Evolutionary conservation across 2,797 vertebrate species (phyloP), one percentile per base, ranked within the genome.

Genomic region (Adrianichthys oophorus): DNA sequence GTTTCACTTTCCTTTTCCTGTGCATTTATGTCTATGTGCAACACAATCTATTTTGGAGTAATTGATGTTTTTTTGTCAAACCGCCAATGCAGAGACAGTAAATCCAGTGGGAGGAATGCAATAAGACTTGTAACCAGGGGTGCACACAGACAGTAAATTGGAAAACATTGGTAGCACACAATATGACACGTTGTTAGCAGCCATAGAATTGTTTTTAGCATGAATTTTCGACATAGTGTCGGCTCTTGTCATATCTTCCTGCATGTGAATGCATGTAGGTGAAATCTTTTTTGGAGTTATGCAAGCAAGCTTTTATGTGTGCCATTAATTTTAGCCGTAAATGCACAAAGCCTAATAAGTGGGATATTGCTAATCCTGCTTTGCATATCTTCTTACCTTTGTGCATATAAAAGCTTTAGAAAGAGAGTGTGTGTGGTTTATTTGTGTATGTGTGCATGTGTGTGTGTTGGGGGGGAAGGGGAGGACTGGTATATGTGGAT

Each of bases 81-180:
- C 45, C 48, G 59, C 32, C 43, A 23, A 68, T 41, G 49, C 42
- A 29, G 49, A 71, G 68, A 64, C 61, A 16, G 52, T 46, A 43
- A 73, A 72, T 73, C 67, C 68, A 65, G 56, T 57, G 66, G 47
- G 71, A 69, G 70, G 46, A 52, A 41, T 52, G 62, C 62, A 70
- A 80, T 43, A 56, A 63, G 47, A 74, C 46, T 50, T 54, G 18
- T 46, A 70, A 62, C 73, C 59, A 18, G 4, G 57, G 48, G 69
- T 64, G 43, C 52, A 57, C 48, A 59, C 19, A 1, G 66, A 43
- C 29, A 43, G 66, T 69, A 76, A 63, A 68, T 68, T 60, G 50
- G 46, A 51, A 65, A 78, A 62, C 62, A 59, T 48, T 41, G 40
- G 16, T 40, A 47, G 59, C 46, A 60, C 43, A 53, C n/a, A 54